phyloP scores from a whole-genome alignment of 1,140 invertebrate species.

The Drosophila baimaii region DNA sequence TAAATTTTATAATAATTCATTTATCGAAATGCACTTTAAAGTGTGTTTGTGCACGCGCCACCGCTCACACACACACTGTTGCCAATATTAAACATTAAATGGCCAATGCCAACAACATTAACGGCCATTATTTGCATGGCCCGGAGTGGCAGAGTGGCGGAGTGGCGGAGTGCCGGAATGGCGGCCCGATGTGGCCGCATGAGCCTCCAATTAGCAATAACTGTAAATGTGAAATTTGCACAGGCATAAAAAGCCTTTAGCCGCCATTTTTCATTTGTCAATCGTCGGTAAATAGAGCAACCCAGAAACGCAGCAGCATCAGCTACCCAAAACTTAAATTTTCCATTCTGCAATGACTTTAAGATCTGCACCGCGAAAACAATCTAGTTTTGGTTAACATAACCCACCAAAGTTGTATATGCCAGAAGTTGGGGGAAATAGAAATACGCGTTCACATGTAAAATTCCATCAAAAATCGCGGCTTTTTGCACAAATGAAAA shows the following conservation, averaged over 20 bases:
- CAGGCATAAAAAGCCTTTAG: conserved; percentile 79
- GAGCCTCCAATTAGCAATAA: conserved; percentile 83
- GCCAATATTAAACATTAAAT: conserved; percentile 80
- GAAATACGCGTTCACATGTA: conserved; percentile 59
- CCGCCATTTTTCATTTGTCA: conserved; percentile 81
- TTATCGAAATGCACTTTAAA: conserved; percentile 79
- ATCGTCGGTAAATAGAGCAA: conserved; percentile 65
- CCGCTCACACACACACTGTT: conserved; percentile 25
- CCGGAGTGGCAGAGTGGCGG: conserved; percentile 7
- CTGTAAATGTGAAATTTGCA: conserved; percentile 82
- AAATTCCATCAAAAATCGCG: conserved; percentile 81
- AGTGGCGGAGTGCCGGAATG: neutral
- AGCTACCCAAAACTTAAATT: conserved; percentile 9
- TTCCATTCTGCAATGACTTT: conserved; percentile 14
- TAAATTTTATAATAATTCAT: conserved; percentile 84
- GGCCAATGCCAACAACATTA: conserved; percentile 81
- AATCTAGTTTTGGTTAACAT: neutral
- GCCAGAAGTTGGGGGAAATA: conserved; percentile 15
- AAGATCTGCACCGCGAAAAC: conserved; percentile 16
- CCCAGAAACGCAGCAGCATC: neutral
- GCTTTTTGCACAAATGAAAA: conserved; percentile 71
- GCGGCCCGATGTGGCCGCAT: conserved; percentile 66
- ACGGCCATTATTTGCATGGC: conserved; percentile 71
- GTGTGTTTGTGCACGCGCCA: conserved; percentile 39
- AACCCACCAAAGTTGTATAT: neutral